These are phyloP conservation scores for Elymnias hypermnestra DNA, from an alignment of 1,140 invertebrate genomes.

Conservation along the genomic window DNA sequence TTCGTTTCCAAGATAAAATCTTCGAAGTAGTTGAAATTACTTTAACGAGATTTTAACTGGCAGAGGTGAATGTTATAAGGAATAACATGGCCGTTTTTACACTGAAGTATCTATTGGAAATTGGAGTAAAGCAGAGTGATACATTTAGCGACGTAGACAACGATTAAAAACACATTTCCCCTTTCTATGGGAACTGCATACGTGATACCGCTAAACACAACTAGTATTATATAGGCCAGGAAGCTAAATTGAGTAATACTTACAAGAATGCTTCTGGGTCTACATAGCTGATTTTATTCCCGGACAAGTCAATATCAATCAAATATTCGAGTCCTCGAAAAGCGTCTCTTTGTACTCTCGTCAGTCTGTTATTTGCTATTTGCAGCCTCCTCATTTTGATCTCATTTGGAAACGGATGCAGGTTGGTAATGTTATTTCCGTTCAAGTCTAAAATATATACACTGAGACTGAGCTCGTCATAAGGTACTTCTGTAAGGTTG, in stretches of 20 bases:
- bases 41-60: no score
- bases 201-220: no score
- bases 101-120: no score
- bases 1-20: no score
- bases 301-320: constrained; percentile 82
- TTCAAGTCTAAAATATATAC: constrained; percentile 85
- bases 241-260: constrained; percentile 51
- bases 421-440: constrained; percentile 79
- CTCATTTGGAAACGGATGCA: constrained; percentile 79
- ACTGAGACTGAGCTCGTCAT: constrained; percentile 80
- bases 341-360: constrained; percentile 77
- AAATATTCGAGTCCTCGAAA: constrained; percentile 81
- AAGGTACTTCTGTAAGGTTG: constrained; percentile 83
- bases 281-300: constrained; percentile 79
- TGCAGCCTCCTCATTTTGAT: constrained; percentile 83
- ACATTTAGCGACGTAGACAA: no score
- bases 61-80: no score
- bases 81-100: no score
- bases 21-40: no score
- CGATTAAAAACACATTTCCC: no score
- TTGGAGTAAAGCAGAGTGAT: no score
- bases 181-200: no score
- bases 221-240: no score
- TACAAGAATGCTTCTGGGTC: constrained; percentile 83
- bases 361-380: constrained; percentile 81